phyloP scores from a whole-genome alignment of 2,113 vertebrate genomes.

The Saccopteryx bilineata region DNA sequence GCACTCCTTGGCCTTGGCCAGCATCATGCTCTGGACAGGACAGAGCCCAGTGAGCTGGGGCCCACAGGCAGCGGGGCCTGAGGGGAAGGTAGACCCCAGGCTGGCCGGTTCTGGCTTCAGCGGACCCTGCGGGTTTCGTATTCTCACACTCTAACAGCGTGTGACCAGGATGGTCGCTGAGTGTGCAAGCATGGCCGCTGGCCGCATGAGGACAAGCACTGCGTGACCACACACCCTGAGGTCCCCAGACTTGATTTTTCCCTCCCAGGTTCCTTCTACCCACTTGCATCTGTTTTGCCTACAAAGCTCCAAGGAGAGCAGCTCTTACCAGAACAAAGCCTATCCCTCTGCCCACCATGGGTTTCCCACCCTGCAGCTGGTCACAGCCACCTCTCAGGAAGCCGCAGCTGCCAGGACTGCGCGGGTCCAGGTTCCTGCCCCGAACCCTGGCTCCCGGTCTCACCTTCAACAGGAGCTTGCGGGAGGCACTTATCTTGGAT shows the following conservation, averaged over 20 bases:
- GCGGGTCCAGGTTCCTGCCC: too few species aligned
- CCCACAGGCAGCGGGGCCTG: not conserved
- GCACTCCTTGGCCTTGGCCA: slow-evolving; percentile 96
- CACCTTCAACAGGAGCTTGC: slow-evolving; percentile 93
- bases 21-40: slow-evolving; percentile 93
- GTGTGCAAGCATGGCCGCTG: accelerated
- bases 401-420: not conserved
- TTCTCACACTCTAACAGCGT: accelerated
- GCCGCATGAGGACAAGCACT: accelerated
- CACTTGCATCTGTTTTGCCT: not conserved
- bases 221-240: accelerated
- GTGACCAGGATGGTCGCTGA: accelerated
- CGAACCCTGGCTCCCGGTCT: not conserved
- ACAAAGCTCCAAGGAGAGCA: not conserved
- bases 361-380: too few species aligned
- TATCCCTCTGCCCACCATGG: not conserved
- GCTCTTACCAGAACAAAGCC: not conserved
- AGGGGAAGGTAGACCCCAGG: not conserved
- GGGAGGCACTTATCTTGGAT: slow-evolving; percentile 96
- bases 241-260: accelerated
- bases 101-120: not conserved
- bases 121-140: accelerated
- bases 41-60: not conserved
- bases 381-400: not conserved
- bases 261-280: not conserved